Base-by-base conservation (phyloP, 2,888 invertebrate species). In the Leptopilina drosophilae region DNA sequence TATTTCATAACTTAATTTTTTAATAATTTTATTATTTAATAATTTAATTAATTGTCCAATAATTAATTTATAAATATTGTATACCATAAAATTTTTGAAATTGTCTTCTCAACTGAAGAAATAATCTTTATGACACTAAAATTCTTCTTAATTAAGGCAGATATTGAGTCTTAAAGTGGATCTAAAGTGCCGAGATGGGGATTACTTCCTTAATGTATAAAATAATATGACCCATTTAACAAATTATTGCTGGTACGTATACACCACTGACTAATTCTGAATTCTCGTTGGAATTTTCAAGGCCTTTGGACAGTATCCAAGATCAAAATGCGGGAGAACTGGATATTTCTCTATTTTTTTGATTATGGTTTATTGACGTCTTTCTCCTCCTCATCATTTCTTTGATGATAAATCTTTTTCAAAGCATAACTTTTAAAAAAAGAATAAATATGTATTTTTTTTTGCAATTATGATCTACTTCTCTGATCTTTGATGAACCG, bases 171-270 rank as follows among this genome's bases (percentile, higher is more conserved):
- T 73, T 73, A 5, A 59, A 73, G 56, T 73, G n/a, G 73, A 59
- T 59, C 11, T 73, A 56, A 73, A 73, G 73, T 73, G 56, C 26
- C 15, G 15, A 59, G 26, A 9, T 49, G 49, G 42, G 53, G 77
- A 64, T 78, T 56, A 64, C 56, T 77, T 75, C 56, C 56, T 62
- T 77, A 77, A 73, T 75, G 80, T 79, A 76, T 77, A 46, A 78
- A 78, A 78, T 77, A 78, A 49, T 65, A 77, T 80, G 79, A 77
- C 82, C 82, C 77, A 79, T 77, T 80, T 82, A 77, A 64, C 77
- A 67, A 69, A 33, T 46, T 66, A 77, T 76, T 77, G 46, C 59
- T 14, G 40, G 33, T 75, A 65, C 79, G 73, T 62, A 64, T 42
- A 56, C 5, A 40, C 59, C 5, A 40, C 59, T 64, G 49, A 49